phyloP scores from a whole-genome alignment of 2,888 invertebrate genomes.

The Agrochola lychnidis region DNA sequence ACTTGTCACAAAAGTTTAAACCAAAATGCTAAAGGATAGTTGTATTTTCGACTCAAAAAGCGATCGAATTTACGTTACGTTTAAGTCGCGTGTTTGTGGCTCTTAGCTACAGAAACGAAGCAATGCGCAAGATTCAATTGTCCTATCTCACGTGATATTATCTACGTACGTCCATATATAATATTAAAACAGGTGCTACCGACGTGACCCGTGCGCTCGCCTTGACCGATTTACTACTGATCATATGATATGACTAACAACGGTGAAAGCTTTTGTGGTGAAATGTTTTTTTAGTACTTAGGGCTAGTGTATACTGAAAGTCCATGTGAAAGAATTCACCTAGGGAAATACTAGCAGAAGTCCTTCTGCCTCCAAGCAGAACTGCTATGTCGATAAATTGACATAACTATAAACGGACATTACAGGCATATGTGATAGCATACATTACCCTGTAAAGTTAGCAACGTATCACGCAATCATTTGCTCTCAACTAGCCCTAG shows the following conservation, averaged over 20 bases:
- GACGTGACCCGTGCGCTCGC: slow-evolving; percentile 35
- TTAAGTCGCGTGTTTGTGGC: background rate
- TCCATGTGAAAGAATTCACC: background rate
- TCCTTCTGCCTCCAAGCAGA: background rate
- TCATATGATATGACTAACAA: background rate
- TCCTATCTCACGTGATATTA: background rate
- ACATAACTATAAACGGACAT: no score
- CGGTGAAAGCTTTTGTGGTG: slow-evolving; percentile 8
- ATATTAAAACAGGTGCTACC: slow-evolving; percentile 16
- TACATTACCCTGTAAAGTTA: background rate
- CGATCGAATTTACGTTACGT: background rate
- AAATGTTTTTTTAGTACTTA: background rate
- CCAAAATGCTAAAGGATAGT: background rate
- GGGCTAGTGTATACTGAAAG: background rate
- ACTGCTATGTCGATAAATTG: background rate
- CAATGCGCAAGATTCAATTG: slow-evolving; percentile 18
- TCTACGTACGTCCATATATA: background rate
- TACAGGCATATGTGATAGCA: background rate
- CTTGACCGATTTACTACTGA: slow-evolving; percentile 49
- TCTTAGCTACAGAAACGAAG: background rate
- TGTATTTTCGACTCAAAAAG: background rate
- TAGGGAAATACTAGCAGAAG: background rate
- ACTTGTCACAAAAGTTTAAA: background rate
- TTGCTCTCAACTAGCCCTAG: background rate
- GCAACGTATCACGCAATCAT: background rate